Evolutionary conservation across 2,797 vertebrate species (phyloP), one percentile per base, ranked within the genome.

Genomic region (Anolis apletophallus): DNA sequence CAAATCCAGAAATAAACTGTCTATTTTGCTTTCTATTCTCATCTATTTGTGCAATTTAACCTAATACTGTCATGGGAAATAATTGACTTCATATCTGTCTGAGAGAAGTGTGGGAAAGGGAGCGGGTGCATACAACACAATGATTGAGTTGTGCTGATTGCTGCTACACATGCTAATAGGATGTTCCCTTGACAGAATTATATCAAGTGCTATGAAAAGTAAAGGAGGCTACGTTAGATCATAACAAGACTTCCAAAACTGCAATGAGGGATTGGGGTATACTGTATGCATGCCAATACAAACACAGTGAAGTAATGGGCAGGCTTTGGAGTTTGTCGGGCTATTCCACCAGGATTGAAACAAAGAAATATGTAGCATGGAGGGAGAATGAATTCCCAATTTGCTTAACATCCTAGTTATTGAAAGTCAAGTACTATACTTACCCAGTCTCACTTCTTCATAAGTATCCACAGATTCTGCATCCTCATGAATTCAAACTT

Each of bases 91-190:
- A 16, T 89, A 0, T 0, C 2, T 91, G 13, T 74, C 90, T 94
- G 68, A 82, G 78, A 86, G 71, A 80, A 87, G 87, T 93, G 74
- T 40, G 36, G 88, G 76, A 34, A 26, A 23, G 21, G 54, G n/a
- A 12, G 57, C 36, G 84, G 88, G 21, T 3, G 88, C 9, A 19
- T 72, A 80, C 85, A 88, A 90, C 93, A 85, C 88, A 93, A 90
- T 89, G 79, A 92, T 85, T 71, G 85, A 81, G 55, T 88, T 90
- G 69, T 91, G 85, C 89, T 83, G 83, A 85, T 91, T 93, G 87
- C 85, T 90, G 46, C 91, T 68, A 89, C 52, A 85, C 88, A 93
- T 92, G 90, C 81, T 88, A 88, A 90, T 91, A 83, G 87, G 71
- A 85, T 50, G 80, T 64, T 9, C 68, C 34, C 8, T 12, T 90